Evolutionary conservation across 1,140 invertebrate species (phyloP), one percentile per base, ranked within the genome.

Genomic region (Tetramorium simillimum): DNA sequence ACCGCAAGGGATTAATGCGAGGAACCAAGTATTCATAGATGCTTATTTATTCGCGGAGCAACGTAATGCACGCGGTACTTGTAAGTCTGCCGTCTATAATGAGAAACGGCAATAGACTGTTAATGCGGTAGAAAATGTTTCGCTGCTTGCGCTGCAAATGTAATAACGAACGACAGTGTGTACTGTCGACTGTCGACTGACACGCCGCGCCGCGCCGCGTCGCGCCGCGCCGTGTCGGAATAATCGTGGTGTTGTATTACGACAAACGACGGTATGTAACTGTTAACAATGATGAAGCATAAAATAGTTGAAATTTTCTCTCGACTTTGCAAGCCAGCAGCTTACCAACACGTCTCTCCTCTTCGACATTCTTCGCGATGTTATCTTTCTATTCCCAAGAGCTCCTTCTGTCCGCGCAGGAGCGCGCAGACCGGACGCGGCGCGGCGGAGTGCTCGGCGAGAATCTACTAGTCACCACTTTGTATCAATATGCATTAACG

Each of bases 391-490:
- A 24, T 88, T 58, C 21, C 72, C n/a, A 62, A 28, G 51, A 75
- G 21, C 21, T 67, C 77, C 37, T 75, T 84, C 70, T 51, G 70
- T 21, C 56, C 33, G 24, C 56, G 81, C 37, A 69, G n/a, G 28
- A 85, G 43, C 69, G 16, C 21, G 69, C 40, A 53, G 70, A 65
- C 81, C 85, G 88, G 81, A 87, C 85, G 80, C 70, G 89, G 65
- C 85, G 80, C 70, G 89, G 65, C 85, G 76, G 75, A 87, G 73
- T 87, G 89, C 76, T 86, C 73, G 86, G 63, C 81, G 82, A 89
- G 77, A 88, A 86, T 89, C 86, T 92, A 91, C 93, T 93, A 93
- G 93, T 93, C 93, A 93, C 88, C 91, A 86, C 77, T 91, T 92
- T 86, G 82, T 90, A 87, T 89, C 88, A 89, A 90, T 88, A 90